A percentile compares a stretch with the other conserved stretches of the same genome.
These are phyloP conservation scores for Epinephelus moara DNA, from an alignment of 2,113 vertebrate species.

Conservation along the genomic window DNA sequence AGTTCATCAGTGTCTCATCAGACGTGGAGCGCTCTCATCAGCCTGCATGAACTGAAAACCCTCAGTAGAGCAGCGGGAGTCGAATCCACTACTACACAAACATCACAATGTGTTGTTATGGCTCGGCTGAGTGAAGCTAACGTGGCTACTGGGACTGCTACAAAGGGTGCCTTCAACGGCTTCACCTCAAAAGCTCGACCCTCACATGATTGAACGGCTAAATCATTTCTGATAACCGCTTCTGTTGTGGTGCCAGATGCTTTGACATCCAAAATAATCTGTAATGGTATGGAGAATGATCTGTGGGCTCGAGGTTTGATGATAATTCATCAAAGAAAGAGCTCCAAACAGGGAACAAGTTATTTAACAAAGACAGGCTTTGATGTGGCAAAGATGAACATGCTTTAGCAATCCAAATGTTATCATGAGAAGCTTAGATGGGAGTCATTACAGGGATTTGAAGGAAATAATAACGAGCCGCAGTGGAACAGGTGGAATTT, in stretches of 20 bases:
- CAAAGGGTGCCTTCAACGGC: constrained; percentile 50
- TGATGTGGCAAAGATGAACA: constrained; percentile 78
- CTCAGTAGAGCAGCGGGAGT: constrained; percentile 46
- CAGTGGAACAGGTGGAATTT: constrained; percentile 62
- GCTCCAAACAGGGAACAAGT: constrained; percentile 45
- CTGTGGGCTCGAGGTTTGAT: constrained; percentile 65
- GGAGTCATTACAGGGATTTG: constrained; percentile 63
- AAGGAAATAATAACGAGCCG: constrained; percentile 42
- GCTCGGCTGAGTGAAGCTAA: constrained; percentile 5
- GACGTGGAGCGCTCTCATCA: constrained; percentile 48
- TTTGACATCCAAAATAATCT: constrained; percentile 58
- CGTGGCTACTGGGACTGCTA: constrained; percentile 37
- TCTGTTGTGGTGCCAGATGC: constrained; percentile 75
- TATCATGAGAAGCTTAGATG: constrained; percentile 65
- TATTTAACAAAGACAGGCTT: constrained; percentile 65
- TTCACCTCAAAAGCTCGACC: constrained; percentile 30
- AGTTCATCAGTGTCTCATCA: constrained; percentile 59
- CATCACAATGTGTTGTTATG: constrained; percentile 49
- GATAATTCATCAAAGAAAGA: constrained; percentile 74
- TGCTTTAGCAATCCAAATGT: constrained; percentile 76
- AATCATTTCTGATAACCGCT: constrained; percentile 70
- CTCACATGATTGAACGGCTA: constrained; percentile 43
- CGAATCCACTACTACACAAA: constrained; percentile 47
- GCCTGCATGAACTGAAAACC: constrained; percentile 53
- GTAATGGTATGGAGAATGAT: constrained; percentile 54